Conservation (phyloP, 2,113 vertebrate species). For the Urocynchramus pylzowi region DNA sequence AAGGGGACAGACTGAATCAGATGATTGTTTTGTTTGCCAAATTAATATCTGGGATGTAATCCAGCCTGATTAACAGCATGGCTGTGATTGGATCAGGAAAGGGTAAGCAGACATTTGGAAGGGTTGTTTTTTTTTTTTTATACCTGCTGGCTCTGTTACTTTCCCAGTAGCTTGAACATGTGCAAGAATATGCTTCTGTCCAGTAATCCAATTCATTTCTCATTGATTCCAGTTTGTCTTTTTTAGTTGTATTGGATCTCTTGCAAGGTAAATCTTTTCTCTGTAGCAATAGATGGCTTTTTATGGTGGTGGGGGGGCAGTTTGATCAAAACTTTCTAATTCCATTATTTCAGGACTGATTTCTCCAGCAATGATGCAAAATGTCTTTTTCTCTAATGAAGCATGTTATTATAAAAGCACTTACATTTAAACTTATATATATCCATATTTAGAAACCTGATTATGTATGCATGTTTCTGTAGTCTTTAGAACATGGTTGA, state of each 20-base stretch:
- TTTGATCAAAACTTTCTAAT: neutral
- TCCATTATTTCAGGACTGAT: neutral
- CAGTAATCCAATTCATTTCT: conserved; percentile 15
- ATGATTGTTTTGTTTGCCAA: conserved; percentile 3
- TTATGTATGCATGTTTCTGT: neutral
- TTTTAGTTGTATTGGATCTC: neutral
- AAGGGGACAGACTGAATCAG: neutral
- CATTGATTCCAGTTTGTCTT: neutral
- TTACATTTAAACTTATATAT: neutral
- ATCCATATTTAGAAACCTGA: neutral
- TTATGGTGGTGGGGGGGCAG: neutral
- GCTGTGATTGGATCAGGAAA: conserved; percentile 8
- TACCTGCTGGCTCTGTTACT: conserved; percentile 13
- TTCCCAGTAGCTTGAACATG: neutral
- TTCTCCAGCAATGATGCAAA: neutral
- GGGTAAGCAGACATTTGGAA: conserved; percentile 29
- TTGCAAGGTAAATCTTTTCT: neutral
- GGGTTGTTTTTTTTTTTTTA: neutral
- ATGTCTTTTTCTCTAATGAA: neutral
- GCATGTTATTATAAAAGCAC: neutral
- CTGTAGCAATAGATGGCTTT: neutral
- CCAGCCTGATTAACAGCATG: conserved; percentile 4
- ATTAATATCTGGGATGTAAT: conserved; percentile 42
- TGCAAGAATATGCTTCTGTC: neutral
- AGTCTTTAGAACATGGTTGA: neutral